Percentiles rank a stretch among this genome's conserved stretches.
These are phyloP conservation scores for Corythoichthys intestinalis DNA, from an alignment of 2,113 vertebrate species.

Conservation along the genomic window DNA sequence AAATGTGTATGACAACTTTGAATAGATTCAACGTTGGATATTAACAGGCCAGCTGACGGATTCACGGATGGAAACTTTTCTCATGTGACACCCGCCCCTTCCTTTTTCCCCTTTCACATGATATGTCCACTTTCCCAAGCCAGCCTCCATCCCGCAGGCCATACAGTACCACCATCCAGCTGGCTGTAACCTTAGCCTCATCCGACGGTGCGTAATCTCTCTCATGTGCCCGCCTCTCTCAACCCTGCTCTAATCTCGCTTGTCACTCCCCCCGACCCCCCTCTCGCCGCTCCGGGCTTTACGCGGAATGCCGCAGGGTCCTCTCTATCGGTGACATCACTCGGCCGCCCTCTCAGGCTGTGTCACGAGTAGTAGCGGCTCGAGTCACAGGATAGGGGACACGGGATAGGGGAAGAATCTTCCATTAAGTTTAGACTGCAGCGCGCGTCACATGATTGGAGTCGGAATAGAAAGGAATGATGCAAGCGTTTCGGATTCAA, in stretches of 20 bases:
- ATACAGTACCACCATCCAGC: slow-evolving; percentile 24
- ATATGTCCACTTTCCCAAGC: slow-evolving; percentile 48
- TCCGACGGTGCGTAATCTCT: slow-evolving; percentile 49
- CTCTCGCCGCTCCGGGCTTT: slow-evolving; percentile 30
- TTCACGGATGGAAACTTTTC: slow-evolving; percentile 50
- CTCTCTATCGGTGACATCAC: slow-evolving; percentile 43
- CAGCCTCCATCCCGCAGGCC: slow-evolving; percentile 21
- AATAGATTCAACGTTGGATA: slow-evolving; percentile 49
- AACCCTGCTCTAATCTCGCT: slow-evolving; percentile 21
- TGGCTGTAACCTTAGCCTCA: slow-evolving; percentile 56
- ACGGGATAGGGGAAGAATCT: slow-evolving; percentile 44
- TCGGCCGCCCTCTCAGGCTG: slow-evolving; percentile 51
- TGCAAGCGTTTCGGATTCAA: slow-evolving; percentile 21
- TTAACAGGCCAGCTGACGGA: slow-evolving; percentile 49
- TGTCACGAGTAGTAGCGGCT: slow-evolving; percentile 59
- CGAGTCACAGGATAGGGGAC: slow-evolving; percentile 35
- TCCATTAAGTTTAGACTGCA: slow-evolving; percentile 23
- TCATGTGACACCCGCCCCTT: slow-evolving; percentile 16
- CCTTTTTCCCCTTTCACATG: neutral
- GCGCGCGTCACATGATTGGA: slow-evolving; percentile 58
- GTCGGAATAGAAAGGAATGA: slow-evolving; percentile 48
- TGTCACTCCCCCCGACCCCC: slow-evolving; percentile 5
- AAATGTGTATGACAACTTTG: slow-evolving; percentile 32
- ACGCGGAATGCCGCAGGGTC: slow-evolving; percentile 40
- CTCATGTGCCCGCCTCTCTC: slow-evolving; percentile 35